Conservation (phyloP, 2,888 invertebrate species). For the Hymenopus coronatus region DNA sequence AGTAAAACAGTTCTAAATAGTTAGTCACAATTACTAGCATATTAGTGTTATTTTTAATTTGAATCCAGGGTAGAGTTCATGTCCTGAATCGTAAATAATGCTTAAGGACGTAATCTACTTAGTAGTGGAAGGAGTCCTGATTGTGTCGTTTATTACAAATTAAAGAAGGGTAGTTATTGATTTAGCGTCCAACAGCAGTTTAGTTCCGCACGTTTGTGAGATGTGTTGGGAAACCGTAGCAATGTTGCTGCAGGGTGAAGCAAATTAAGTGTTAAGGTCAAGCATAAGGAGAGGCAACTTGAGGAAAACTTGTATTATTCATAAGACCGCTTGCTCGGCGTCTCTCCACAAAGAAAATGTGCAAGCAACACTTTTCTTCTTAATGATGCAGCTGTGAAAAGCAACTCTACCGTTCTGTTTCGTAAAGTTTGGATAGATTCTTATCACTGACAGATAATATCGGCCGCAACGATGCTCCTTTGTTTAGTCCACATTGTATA, state of each 20-base stretch:
- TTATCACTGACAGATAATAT: background rate
- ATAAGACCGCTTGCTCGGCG: background rate
- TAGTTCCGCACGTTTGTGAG: background rate
- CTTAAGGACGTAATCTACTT: background rate
- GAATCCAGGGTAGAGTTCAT: background rate
- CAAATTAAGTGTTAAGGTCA: background rate
- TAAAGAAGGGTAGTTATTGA: background rate
- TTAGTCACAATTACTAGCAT: too few relatives aligned
- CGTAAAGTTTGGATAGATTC: background rate
- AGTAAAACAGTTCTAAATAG: too few relatives aligned
- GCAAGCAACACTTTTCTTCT: background rate
- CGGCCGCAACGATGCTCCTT: background rate
- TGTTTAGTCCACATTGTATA: background rate
- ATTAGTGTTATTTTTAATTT: background rate
- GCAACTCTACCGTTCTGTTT: background rate
- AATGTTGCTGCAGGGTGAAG: background rate
- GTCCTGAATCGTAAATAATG: background rate
- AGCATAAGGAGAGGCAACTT: background rate
- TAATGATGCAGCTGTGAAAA: background rate
- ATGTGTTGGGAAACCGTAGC: background rate
- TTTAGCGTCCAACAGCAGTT: background rate
- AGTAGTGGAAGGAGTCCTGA: background rate
- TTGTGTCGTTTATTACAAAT: background rate
- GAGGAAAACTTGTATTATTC: background rate
- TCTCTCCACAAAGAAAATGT: background rate